phyloP scores from a whole-genome alignment of 2,888 invertebrate genomes.

The Tipula vernalis region DNA sequence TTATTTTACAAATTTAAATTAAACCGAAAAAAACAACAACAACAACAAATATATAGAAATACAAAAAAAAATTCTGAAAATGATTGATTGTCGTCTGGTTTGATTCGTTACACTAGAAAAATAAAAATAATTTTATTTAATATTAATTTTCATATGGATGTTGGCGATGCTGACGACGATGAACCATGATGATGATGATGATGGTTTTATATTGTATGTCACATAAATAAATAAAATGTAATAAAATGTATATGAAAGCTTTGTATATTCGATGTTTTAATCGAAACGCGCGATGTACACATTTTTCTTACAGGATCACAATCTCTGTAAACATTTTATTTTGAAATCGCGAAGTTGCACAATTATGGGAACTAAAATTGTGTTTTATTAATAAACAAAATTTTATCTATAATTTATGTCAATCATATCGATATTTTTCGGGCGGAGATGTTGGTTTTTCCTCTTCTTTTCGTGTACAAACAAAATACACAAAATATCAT shows the following conservation, averaged over 20 bases:
- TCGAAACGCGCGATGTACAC: not conserved
- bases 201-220: not conserved
- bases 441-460: not conserved
- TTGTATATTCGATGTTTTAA: too few relatives aligned
- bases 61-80: not conserved
- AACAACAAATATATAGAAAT: not conserved
- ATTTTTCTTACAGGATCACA: too few relatives aligned
- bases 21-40: not conserved
- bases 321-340: not conserved
- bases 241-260: too few relatives aligned
- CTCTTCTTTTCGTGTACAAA: not conserved
- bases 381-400: not conserved
- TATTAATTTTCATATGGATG: not conserved
- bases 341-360: not conserved
- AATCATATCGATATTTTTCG: not conserved
- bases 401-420: not conserved
- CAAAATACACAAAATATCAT: not conserved
- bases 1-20: not conserved
- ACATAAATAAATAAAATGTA: not conserved
- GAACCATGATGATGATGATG: not conserved
- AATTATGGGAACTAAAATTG: not conserved
- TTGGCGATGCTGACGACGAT: not conserved
- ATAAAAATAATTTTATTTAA: not conserved
- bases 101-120: slow-evolving; percentile 9
- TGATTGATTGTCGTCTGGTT: slow-evolving; percentile 11